Base-by-base conservation (phyloP, 1,140 invertebrate species). In the Drosophila suzukii region DNA sequence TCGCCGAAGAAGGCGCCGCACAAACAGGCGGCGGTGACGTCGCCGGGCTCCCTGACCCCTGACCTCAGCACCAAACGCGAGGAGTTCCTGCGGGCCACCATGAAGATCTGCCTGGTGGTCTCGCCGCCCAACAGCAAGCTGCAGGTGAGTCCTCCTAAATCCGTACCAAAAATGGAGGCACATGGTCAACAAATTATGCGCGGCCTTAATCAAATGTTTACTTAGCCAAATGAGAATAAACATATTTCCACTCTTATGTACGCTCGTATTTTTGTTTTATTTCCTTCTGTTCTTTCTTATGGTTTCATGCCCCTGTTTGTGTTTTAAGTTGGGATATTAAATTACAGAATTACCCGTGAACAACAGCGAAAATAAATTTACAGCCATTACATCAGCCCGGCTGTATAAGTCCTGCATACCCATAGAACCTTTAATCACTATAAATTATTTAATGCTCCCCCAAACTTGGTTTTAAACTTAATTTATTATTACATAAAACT, bases 61-160 rank as follows among this genome's bases (percentile, higher is more conserved):
- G 90, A 91, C 54, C 54, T 92, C n/a, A 89, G 91, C 51, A 78
- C 92, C 24, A 93, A 93, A 54, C 91, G 93, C 17, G 93, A 94
- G 61, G 93, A 94, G 78, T 94, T 94, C 58, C 68, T 92, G 27
- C 90, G 91, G 24, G 91, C 92, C 15, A 92, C 92, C 38, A 92
- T 92, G 92, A 92, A 92, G 75, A 92, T 92, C 67, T 92, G 92
- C 60, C 61, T 92, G 66, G 92, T 92, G 41, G 92, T 92, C 6
- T 92, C 92, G 39, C 92, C 92, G 27, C 92, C 92, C 41, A 78
- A 81, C 15, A 91, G 80, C 71, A 92, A 92, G 78, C 75, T 92
- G 56, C 92, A 92, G 84, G 92, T 92, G 81, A 92, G 77, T 88
- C 65, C 30, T n/a, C 17, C 5, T 1, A 12, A 17, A 11, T 1